A percentile compares a stretch with the other conserved stretches of the same genome.
Conservation (phyloP, 1,140 invertebrate genomes). For the Sinonovacula constricta region DNA sequence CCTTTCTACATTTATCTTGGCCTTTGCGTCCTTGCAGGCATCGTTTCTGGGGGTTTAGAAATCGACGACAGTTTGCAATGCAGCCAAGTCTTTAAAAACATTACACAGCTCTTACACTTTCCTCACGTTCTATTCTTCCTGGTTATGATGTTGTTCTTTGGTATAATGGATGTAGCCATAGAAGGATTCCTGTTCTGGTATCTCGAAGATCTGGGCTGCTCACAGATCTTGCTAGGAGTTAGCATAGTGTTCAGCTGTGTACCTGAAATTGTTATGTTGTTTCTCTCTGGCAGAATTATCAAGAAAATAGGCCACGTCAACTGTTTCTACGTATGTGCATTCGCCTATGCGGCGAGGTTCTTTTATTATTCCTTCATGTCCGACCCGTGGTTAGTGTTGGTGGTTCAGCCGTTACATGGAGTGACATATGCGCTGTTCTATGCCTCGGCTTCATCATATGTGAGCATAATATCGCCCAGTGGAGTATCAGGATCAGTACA, state of each 20-base stretch:
- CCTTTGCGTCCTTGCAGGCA: slow-evolving; percentile 53
- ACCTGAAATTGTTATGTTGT: slow-evolving; percentile 89
- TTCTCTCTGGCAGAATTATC: slow-evolving; percentile 87
- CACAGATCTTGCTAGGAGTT: slow-evolving; percentile 90
- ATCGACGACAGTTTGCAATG: slow-evolving; percentile 52
- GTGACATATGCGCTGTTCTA: slow-evolving; percentile 93
- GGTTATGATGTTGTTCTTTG: slow-evolving; percentile 88
- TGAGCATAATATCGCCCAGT: slow-evolving; percentile 89
- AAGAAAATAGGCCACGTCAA: slow-evolving; percentile 90
- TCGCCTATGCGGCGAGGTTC: slow-evolving; percentile 87
- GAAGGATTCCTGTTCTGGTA: slow-evolving; percentile 95
- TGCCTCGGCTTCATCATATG: slow-evolving; percentile 93
- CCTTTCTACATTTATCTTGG: slow-evolving; percentile 68
- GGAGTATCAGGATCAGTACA: slow-evolving; percentile 92
- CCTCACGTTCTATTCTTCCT: slow-evolving; percentile 78
- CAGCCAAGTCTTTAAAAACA: slow-evolving; percentile 58
- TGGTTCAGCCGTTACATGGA: slow-evolving; percentile 92
- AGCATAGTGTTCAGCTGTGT: slow-evolving; percentile 89
- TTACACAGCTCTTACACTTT: slow-evolving; percentile 53
- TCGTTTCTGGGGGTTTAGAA: slow-evolving; percentile 53
- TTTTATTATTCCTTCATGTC: slow-evolving; percentile 89
- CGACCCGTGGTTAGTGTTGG: slow-evolving; percentile 86
- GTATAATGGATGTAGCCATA: slow-evolving; percentile 90
- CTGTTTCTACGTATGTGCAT: slow-evolving; percentile 89
- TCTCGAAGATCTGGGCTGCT: slow-evolving; percentile 84